These are phyloP conservation scores for Trichogramma dendrolimi DNA, from an alignment of 2,888 invertebrate species.

Conservation along the genomic window DNA sequence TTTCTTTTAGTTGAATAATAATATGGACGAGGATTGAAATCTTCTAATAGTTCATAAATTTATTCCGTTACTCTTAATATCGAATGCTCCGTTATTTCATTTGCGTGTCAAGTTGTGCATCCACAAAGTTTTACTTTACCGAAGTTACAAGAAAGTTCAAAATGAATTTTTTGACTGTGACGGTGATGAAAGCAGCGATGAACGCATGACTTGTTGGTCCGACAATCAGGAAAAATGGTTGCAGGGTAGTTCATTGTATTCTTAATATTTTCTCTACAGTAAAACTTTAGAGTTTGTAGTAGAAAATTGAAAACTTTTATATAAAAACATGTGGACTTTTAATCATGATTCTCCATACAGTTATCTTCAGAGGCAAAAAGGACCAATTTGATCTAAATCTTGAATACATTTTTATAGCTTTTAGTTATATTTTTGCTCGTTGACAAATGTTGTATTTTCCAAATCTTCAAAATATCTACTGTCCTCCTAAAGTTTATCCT, in stretches of 20 bases:
- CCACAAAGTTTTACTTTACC: conserved; percentile 7
- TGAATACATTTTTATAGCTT: not conserved
- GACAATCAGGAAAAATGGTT: too few relatives aligned
- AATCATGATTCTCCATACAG: too few relatives aligned
- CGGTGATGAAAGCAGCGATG: not conserved
- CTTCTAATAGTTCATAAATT: not conserved
- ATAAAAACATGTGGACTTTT: conserved; percentile 40
- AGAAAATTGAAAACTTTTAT: conserved; percentile 47
- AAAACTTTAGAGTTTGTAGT: conserved; percentile 32
- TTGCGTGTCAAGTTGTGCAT: conserved; percentile 1
- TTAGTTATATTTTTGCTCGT: not conserved
- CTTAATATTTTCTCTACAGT: conserved; percentile 18
- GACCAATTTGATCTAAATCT: not conserved
- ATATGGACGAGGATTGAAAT: conserved; percentile 23
- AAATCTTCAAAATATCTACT: not conserved
- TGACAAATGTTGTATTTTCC: not conserved
- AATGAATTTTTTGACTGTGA: not conserved
- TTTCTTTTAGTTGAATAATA: conserved; percentile 22
- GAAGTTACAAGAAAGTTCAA: not conserved
- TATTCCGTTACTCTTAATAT: conserved; percentile 13
- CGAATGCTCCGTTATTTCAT: conserved; percentile 21
- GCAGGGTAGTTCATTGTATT: too few relatives aligned
- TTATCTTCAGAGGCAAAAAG: conserved; percentile 3
- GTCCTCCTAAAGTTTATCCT: not conserved
- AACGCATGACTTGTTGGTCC: conserved; percentile 3